Evolutionary conservation across 2,113 vertebrate genomes (phyloP).

Genomic region (Polyodon spathula): DNA sequence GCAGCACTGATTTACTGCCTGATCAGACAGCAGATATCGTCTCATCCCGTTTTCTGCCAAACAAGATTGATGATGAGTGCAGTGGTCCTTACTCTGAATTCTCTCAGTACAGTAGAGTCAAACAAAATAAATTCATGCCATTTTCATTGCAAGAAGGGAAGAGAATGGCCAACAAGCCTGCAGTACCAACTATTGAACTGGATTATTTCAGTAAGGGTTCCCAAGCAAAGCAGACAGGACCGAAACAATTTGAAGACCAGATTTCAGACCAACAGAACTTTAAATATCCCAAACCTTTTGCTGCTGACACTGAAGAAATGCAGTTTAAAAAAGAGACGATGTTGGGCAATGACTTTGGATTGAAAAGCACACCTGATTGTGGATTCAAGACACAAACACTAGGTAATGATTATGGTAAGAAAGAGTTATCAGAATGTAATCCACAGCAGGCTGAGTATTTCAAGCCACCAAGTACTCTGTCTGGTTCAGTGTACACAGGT

Average conservation of each 20-base stretch:
- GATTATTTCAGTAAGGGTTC: constrained; percentile 20
- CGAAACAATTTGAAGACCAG: constrained; percentile 31
- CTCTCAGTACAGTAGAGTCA: constrained; percentile 18
- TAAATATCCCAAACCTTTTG: constrained; percentile 27
- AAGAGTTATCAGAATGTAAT: constrained; percentile 27
- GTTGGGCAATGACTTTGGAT: constrained; percentile 23
- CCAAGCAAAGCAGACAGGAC: constrained; percentile 29
- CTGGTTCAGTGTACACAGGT: constrained; percentile 16
- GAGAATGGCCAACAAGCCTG: constrained; percentile 38
- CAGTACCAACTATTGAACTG: constrained; percentile 29
- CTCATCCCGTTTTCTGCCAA: constrained; percentile 22
- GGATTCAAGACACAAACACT: constrained; percentile 19
- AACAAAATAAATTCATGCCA: constrained; percentile 19
- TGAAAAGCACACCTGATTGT: constrained; percentile 24
- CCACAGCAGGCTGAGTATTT: constrained; percentile 25
- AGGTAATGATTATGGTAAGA: constrained; percentile 21
- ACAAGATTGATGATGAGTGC: constrained; percentile 22
- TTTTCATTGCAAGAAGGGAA: constrained; percentile 32
- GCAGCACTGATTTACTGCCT: constrained; percentile 22
- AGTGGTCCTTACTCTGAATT: constrained; percentile 29
- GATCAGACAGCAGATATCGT: constrained; percentile 21
- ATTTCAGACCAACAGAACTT: constrained; percentile 35
- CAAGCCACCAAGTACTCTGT: constrained; percentile 23
- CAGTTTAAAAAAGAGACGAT: constrained; percentile 29
- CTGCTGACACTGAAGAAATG: constrained; percentile 21